Conservation (phyloP, 2,113 vertebrate species). For the Gadus macrocephalus region DNA sequence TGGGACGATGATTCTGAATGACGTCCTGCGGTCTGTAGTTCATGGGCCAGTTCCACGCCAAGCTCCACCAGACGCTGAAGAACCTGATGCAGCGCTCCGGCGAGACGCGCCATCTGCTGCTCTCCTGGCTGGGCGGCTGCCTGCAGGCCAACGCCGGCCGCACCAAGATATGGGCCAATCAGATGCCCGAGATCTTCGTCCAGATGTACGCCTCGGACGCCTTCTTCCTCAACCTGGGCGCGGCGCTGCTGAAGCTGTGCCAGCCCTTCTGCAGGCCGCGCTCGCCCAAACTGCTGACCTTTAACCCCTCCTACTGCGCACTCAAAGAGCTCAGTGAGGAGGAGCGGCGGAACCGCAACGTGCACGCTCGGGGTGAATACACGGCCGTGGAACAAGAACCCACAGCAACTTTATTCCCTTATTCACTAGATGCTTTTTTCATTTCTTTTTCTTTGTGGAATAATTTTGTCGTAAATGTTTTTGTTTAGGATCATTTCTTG, state of each 20-base stretch:
- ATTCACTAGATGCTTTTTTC: background rate
- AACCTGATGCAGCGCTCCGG: slow-evolving; percentile 89
- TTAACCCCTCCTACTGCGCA: slow-evolving; percentile 92
- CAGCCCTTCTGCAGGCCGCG: slow-evolving; percentile 94
- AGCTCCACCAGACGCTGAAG: slow-evolving; percentile 92
- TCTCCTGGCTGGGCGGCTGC: slow-evolving; percentile 94
- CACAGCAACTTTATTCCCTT: background rate
- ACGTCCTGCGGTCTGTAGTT: slow-evolving; percentile 70
- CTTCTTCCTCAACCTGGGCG: slow-evolving; percentile 93
- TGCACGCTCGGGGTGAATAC: slow-evolving; percentile 85
- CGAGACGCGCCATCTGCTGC: slow-evolving; percentile 89
- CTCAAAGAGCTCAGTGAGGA: slow-evolving; percentile 92
- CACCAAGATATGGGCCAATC: slow-evolving; percentile 97
- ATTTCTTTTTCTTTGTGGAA: background rate
- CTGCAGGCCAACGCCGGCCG: slow-evolving; percentile 89
- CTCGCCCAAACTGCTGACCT: slow-evolving; percentile 87
- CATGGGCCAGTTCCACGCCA: slow-evolving; percentile 94
- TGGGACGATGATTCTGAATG: background rate
- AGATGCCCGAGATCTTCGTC: slow-evolving; percentile 97
- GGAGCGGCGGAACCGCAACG: slow-evolving; percentile 84
- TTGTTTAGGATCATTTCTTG: background rate
- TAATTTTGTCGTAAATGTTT: background rate
- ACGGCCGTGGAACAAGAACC: background rate
- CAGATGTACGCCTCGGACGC: slow-evolving; percentile 96
- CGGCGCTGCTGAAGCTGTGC: slow-evolving; percentile 90